Base-by-base conservation (phyloP, 2,113 vertebrate genomes). In the Genyomyrus donnyi region DNA sequence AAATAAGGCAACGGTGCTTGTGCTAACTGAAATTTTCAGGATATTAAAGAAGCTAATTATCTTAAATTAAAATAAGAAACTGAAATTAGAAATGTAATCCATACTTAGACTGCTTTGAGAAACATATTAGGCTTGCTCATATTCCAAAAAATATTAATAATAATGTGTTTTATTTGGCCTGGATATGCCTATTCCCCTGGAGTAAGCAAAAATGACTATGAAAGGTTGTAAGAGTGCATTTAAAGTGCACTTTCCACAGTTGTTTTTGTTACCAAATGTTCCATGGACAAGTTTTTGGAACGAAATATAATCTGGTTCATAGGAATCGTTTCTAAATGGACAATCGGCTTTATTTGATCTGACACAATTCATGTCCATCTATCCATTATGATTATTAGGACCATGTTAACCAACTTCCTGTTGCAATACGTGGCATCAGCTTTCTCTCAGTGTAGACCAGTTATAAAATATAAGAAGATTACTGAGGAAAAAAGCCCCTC, bases 391-490 rank as follows among this genome's bases (percentile, higher is more conserved):
- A 91, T 89, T 92, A 94, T 95, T 91, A 91, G 88, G 92, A 91
- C 90, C 91, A 89, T 88, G 89, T 90, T 85, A 93, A 93, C 90
- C 92, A 92, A 91, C 91, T 93, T 94, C 91, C 92, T 92, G 87
- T 90, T 35, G 88, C 89, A 91, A 53, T 31, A 88, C 84, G 92
- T 91, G 91, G 90, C 92, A 92, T 91, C 90, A 88, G 86, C 66
- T 77, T 91, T 89, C 11, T 92, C 90, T 89, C 91, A 89, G 91
- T 93, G 89, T 93, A 94, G 93, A 94, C 94, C 92, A 93, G 91
- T 90, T 91, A 85, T 85, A 89, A 93, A 93, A 92, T 88, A 80
- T 94, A 95, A 95, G 94, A 93, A 93, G 95, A 95, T 96, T 94
- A 95, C 91, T 70, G 88, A 80, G 62, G 91, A 93, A 92, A 93